phyloP scores from a whole-genome alignment of 1,140 invertebrate genomes.

The Babylonia areolata region DNA sequence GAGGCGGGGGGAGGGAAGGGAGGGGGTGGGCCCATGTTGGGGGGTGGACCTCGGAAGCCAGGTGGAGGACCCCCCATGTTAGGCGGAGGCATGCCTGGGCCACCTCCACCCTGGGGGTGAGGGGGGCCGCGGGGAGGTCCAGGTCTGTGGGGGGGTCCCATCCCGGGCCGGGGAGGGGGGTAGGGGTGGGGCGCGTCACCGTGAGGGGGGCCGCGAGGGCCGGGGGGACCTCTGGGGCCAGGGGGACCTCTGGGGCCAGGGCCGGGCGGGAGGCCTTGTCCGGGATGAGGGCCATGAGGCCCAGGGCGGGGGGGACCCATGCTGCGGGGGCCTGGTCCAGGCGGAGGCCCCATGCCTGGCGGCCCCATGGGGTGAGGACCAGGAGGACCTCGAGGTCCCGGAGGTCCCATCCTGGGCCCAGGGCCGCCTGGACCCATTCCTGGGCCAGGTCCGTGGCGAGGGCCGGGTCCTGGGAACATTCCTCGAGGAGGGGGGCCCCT shows the following conservation, averaged over 20 bases:
- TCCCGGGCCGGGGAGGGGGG: slow-evolving; percentile 24
- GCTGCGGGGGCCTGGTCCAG: slow-evolving; percentile 10
- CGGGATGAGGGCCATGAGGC: slow-evolving; percentile 30
- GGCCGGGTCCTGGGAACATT: slow-evolving; percentile 46
- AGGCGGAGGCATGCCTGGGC: slow-evolving; percentile 38
- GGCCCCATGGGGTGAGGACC: slow-evolving; percentile 14
- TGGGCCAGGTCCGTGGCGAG: slow-evolving; percentile 35
- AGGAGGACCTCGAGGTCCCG: slow-evolving; percentile 27
- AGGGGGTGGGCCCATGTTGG: slow-evolving; percentile 44
- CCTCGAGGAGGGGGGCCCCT: slow-evolving; percentile 43
- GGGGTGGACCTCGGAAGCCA: slow-evolving; percentile 41
- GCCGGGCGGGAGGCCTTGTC: slow-evolving; percentile 38
- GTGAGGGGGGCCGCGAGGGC: slow-evolving; percentile 37
- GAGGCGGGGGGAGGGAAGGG: slow-evolving; percentile 43
- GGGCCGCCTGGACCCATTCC: slow-evolving; percentile 47
- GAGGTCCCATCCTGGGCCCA: slow-evolving; percentile 41
- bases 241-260: slow-evolving; percentile 28
- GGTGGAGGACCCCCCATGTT: slow-evolving; percentile 46
- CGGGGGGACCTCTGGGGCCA: slow-evolving; percentile 37
- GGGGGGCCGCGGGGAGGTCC: slow-evolving; percentile 9
- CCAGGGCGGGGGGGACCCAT: slow-evolving; percentile 28
- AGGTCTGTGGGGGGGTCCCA: slow-evolving; percentile 31
- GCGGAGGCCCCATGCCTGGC: slow-evolving; percentile 34
- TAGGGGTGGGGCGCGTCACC: slow-evolving; percentile 22
- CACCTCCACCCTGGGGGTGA: not conserved